Conservation (phyloP, 2,888 invertebrate genomes). For the Philereme transversata region DNA sequence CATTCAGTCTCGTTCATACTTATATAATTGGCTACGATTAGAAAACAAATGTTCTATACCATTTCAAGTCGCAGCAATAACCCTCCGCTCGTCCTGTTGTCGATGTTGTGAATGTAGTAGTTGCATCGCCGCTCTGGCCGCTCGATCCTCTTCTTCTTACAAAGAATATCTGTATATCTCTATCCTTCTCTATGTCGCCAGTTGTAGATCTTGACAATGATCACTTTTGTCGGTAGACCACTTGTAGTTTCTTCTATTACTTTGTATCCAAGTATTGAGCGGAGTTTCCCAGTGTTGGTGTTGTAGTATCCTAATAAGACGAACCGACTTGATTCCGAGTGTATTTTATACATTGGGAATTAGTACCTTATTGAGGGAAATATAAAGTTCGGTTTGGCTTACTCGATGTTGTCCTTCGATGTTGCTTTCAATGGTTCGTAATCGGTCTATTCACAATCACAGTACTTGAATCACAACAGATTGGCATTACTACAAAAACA, state of each 20-base stretch:
- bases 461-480: constrained; percentile 66
- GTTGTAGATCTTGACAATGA: constrained; percentile 69
- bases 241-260: constrained; percentile 80
- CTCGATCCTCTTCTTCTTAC: constrained; percentile 73
- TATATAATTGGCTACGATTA: constrained; percentile 35
- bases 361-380: constrained; percentile 9
- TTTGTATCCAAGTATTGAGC: constrained; percentile 72
- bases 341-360: constrained; percentile 25
- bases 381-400: constrained; percentile 67
- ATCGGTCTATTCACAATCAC: constrained; percentile 76
- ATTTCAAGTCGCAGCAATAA: constrained; percentile 72
- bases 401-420: constrained; percentile 81
- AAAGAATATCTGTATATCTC: constrained; percentile 71
- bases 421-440: constrained; percentile 81
- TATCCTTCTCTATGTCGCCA: constrained; percentile 75
- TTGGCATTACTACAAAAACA: constrained; percentile 56
- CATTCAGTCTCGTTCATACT: constrained; percentile 17
- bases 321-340: constrained; percentile 54
- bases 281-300: constrained; percentile 76
- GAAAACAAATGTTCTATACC: constrained; percentile 62
- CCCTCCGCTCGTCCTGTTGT: constrained; percentile 76
- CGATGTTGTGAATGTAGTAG: constrained; percentile 83
- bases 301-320: constrained; percentile 69
- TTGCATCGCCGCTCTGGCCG: constrained; percentile 77
- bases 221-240: constrained; percentile 77